Conservation (phyloP, 2,888 invertebrate species). For the Agrenia bidenticulata region DNA sequence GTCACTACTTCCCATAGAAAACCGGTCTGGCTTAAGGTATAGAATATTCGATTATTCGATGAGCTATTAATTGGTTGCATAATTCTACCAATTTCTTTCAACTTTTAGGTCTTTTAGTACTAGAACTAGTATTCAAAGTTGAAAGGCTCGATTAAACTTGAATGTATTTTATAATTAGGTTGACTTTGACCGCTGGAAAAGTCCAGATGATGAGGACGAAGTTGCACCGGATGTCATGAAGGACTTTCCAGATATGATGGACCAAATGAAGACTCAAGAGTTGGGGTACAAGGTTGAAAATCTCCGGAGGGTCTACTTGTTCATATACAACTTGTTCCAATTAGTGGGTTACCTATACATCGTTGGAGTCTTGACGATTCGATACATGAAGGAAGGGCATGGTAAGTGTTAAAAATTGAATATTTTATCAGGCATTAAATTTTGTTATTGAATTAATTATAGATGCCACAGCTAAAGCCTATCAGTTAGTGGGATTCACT, state of each 20-base stretch:
- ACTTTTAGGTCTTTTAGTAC: no score
- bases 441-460: constrained; percentile 28
- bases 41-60: background rate
- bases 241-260: constrained; percentile 71
- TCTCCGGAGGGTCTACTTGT: constrained; percentile 77
- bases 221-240: constrained; percentile 69
- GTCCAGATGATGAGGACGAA: constrained; percentile 71
- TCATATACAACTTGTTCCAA: constrained; percentile 86
- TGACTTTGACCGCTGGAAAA: constrained; percentile 88
- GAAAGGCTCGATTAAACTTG: background rate
- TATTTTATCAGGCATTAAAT: background rate
- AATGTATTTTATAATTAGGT: constrained; percentile 59
- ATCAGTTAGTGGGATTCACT: constrained; percentile 71
- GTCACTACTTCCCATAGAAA: constrained; percentile 78
- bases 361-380: constrained; percentile 69
- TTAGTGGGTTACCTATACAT: constrained; percentile 81
- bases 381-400: constrained; percentile 72
- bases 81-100: background rate
- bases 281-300: constrained; percentile 60
- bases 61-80: background rate
- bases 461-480: constrained; percentile 69
- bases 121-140: no score
- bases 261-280: constrained; percentile 54
- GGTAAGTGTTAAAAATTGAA: constrained; percentile 56
- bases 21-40: constrained; percentile 81